Evolutionary conservation across 2,888 invertebrate genomes (phyloP), one percentile per base, ranked within the genome.

Genomic region (Camponotus fellah): DNA sequence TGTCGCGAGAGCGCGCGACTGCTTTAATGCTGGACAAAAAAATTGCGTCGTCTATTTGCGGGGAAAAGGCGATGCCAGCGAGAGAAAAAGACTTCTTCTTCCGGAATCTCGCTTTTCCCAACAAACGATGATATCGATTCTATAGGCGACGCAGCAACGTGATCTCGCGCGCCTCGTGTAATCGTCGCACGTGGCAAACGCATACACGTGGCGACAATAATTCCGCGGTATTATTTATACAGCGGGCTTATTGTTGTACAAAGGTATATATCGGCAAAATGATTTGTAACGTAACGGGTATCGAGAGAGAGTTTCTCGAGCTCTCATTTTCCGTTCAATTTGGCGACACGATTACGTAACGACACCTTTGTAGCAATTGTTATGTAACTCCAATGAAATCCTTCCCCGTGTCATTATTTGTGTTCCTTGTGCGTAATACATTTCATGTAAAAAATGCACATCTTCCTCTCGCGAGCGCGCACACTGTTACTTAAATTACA

Each of bases 1-100:
- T 65, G 32, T 69, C 3, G 43, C 32, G 37, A 69, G 32, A 68
- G 10, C 40, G 40, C 10, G 40, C 14, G 64, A 46, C 9, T 68
- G 37, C 40, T 40, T 83, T 76, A 69, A 62, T 62, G 43, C 69
- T 82, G 76, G 72, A 58, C 12, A 53, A 46, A 82, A 75, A 75
- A 84, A 71, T 65, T 75, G 43, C 53, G 2, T 43, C 74, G 43
- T 32, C 14, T 34, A 14, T 76, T 75, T 76, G 49, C 26, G 26
- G 46, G n/a, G n/a, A 37, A 17, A 37, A 17, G 64, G 3, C 46
- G 17, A 34, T 8, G 37, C 34, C 37, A n/a, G n/a, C 40, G 46
- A 14, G 53, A n/a, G 21, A 65, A 53, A 12, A n/a, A 40, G 65
- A 56, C 49, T 32, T 14, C 64, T 77, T 12, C 32, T 26, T 21